phyloP scores from a whole-genome alignment of 2,113 vertebrate genomes.

The Chelonoidis abingdonii region DNA sequence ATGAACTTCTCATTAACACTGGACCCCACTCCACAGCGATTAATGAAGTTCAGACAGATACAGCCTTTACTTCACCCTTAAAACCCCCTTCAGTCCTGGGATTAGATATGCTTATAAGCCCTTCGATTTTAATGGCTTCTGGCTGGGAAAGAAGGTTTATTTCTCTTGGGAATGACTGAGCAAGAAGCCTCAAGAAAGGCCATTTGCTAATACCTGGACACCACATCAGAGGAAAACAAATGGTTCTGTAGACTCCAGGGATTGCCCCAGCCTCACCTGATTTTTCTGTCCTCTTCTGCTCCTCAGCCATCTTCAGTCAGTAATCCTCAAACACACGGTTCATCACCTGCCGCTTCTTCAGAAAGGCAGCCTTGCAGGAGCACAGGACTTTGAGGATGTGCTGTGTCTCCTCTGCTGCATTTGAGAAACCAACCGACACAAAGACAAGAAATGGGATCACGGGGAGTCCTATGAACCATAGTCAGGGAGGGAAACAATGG shows the following conservation, averaged over 20 bases:
- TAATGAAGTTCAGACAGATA: neutral
- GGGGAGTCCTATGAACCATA: neutral
- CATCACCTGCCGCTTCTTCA: slow-evolving; percentile 64
- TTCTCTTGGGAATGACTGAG: neutral
- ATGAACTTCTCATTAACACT: neutral
- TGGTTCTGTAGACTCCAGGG: rapidly evolving
- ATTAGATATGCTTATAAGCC: neutral
- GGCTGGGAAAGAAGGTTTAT: neutral
- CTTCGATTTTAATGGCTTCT: neutral
- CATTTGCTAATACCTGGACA: neutral
- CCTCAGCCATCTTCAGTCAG: slow-evolving; percentile 54
- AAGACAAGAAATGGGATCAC: neutral
- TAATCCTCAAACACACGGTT: slow-evolving; percentile 46
- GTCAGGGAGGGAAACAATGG: neutral
- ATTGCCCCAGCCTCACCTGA: slow-evolving; percentile 42
- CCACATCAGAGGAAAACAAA: neutral
- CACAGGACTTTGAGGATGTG: slow-evolving; percentile 14
- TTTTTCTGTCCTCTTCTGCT: neutral
- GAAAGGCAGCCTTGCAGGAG: slow-evolving; percentile 6
- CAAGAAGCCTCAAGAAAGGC: neutral
- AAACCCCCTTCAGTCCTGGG: neutral
- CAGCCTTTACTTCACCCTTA: neutral
- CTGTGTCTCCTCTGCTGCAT: slow-evolving; percentile 44
- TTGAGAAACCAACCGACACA: neutral
- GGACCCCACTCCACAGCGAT: neutral